Evolutionary conservation across 2,797 vertebrate genomes (phyloP).

Genomic region (Nyctalus aviator): DNA sequence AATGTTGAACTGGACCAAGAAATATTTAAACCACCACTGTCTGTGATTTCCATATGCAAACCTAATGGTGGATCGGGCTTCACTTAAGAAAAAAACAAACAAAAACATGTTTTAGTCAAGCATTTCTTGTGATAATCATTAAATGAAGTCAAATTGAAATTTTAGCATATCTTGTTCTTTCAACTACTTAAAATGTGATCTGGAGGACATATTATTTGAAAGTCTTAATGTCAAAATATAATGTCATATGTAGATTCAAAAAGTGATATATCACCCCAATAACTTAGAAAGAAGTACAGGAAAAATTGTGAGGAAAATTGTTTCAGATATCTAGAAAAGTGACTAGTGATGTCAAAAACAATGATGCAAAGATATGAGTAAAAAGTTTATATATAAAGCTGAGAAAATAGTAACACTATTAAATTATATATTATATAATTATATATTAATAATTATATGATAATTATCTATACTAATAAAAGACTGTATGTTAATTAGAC

Average conservation of each 20-base stretch:
- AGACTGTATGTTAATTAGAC: too few relatives aligned
- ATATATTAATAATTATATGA: too few relatives aligned
- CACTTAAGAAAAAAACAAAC: conserved; percentile 85
- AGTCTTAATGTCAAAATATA: conserved; percentile 10
- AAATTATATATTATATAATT: background rate
- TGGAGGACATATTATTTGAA: conserved; percentile 46
- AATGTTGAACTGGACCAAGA: conserved; percentile 87
- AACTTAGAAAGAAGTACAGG: background rate
- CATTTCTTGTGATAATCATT: background rate
- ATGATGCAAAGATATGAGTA: background rate
- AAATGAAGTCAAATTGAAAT: conserved; percentile 15
- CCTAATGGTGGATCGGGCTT: conserved; percentile 91
- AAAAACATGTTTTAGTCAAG: conserved; percentile 56
- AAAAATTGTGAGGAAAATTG: background rate
- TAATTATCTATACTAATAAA: too few relatives aligned
- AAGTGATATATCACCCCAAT: background rate
- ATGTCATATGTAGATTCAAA: background rate
- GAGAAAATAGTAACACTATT: background rate
- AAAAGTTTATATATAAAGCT: background rate
- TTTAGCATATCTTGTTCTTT: background rate
- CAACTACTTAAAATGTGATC: conserved; percentile 1
- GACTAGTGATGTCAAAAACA: background rate
- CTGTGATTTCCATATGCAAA: conserved; percentile 90
- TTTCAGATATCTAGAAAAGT: conserved; percentile 22
- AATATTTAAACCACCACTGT: conserved; percentile 89